A percentile compares a stretch with the other conserved stretches of the same genome.
Evolutionary conservation across 2,113 vertebrate species (phyloP).

Genomic region (Suncus etruscus): DNA sequence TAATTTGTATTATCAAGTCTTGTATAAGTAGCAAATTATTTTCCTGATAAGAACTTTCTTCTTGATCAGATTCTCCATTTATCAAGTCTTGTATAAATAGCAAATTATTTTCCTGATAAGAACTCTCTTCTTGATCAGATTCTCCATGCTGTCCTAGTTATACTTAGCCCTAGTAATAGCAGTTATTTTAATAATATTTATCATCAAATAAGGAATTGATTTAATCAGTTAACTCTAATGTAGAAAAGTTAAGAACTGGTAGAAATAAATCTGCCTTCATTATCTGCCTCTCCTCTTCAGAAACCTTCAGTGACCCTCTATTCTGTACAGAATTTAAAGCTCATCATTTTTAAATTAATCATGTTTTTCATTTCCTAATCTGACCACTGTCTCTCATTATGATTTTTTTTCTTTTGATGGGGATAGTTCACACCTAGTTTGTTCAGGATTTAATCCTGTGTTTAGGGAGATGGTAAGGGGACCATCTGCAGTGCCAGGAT

Average conservation of each 20-base stretch:
- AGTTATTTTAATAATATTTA: not conserved
- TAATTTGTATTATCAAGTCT: not conserved
- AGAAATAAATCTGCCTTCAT: not conserved
- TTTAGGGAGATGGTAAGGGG: too few relatives aligned
- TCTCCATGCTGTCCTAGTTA: not conserved
- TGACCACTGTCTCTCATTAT: too few relatives aligned
- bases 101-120: not conserved
- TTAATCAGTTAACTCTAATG: not conserved
- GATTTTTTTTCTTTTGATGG: too few relatives aligned
- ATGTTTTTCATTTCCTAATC: too few relatives aligned
- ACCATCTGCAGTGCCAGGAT: too few relatives aligned
- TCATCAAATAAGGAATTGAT: not conserved
- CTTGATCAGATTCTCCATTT: not conserved
- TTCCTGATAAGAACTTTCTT: not conserved
- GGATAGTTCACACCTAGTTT: too few relatives aligned
- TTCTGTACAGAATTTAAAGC: not conserved
- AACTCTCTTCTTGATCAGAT: not conserved
- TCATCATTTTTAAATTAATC: too few relatives aligned
- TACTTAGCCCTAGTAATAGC: not conserved
- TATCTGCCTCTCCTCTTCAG: not conserved
- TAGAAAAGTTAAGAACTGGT: not conserved
- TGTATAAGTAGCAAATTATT: not conserved
- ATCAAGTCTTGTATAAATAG: not conserved
- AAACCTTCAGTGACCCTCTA: not conserved
- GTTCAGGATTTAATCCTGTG: too few relatives aligned